Conservation (phyloP, 2,797 vertebrate species). For the Naso thynnoides region DNA sequence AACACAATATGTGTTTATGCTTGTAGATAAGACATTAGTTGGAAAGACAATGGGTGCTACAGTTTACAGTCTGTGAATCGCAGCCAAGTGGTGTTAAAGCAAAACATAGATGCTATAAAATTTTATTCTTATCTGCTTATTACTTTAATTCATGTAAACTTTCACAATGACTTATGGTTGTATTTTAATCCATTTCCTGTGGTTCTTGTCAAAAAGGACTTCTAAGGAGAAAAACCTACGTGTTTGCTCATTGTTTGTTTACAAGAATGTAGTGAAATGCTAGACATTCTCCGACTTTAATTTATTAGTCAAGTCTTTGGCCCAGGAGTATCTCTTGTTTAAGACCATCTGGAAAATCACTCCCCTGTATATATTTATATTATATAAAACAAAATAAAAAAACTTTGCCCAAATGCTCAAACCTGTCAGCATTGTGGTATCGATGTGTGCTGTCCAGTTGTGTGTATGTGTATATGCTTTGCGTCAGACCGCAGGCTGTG, state of each 20-base stretch:
- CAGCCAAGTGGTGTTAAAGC: neutral
- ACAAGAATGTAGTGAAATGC: conserved; percentile 15
- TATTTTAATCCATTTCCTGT: no score
- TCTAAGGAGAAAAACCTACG: neutral
- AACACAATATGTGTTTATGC: conserved; percentile 1
- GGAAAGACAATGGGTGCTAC: neutral
- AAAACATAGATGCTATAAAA: neutral
- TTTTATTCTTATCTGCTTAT: neutral
- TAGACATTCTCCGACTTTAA: conserved; percentile 41
- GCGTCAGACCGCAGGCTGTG: conserved; percentile 59
- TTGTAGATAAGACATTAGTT: neutral
- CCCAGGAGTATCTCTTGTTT: conserved; percentile 22
- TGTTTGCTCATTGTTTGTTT: conserved; percentile 7
- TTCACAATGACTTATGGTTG: no score
- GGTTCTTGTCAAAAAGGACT: no score
- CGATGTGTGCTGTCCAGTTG: conserved; percentile 48
- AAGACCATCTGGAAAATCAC: conserved; percentile 50
- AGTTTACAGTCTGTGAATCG: neutral
- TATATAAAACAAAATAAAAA: neutral
- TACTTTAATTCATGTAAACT: no score
- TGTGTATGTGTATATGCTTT: conserved; percentile 56
- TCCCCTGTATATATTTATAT: neutral
- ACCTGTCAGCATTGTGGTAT: conserved; percentile 43
- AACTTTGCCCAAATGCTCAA: conserved; percentile 19
- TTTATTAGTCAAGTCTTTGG: conserved; percentile 48